phyloP scores from a whole-genome alignment of 2,113 vertebrate genomes.

The Ptyas mucosa region DNA sequence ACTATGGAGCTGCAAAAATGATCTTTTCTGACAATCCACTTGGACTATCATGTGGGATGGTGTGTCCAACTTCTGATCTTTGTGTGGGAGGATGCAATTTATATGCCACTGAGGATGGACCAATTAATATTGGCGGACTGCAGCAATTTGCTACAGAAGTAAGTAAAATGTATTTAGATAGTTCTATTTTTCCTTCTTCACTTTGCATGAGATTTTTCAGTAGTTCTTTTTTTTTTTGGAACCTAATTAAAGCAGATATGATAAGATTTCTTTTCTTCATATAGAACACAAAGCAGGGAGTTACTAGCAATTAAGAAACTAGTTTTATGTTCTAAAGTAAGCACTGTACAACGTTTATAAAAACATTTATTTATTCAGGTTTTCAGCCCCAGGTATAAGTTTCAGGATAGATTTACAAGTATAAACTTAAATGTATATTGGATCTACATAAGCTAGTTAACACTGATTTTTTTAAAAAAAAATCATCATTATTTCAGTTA shows the following conservation, averaged over 20 bases:
- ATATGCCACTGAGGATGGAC: slow-evolving; percentile 87
- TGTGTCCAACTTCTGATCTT: slow-evolving; percentile 91
- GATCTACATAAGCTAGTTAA: background rate
- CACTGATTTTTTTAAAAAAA: background rate
- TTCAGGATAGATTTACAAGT: background rate
- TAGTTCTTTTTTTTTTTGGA: background rate
- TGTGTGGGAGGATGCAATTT: slow-evolving; percentile 86
- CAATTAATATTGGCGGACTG: slow-evolving; percentile 93
- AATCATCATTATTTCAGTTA: background rate
- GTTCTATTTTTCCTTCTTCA: background rate
- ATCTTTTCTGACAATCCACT: slow-evolving; percentile 93
- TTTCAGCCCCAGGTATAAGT: background rate
- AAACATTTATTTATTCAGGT: no score
- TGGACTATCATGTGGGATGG: slow-evolving; percentile 90
- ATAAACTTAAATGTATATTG: background rate
- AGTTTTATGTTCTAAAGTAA: background rate
- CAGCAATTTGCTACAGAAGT: slow-evolving; percentile 97
- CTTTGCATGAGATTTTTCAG: background rate
- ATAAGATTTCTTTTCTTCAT: slow-evolving; percentile 23
- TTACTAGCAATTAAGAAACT: slow-evolving; percentile 30
- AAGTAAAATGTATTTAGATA: slow-evolving; percentile 43
- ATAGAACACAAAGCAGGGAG: slow-evolving; percentile 34
- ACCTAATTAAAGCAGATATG: background rate
- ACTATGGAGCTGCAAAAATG: slow-evolving; percentile 85
- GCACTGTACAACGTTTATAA: background rate